Base-by-base conservation (phyloP, 2,888 invertebrate species). In the Lasioglossum calceatum region DNA sequence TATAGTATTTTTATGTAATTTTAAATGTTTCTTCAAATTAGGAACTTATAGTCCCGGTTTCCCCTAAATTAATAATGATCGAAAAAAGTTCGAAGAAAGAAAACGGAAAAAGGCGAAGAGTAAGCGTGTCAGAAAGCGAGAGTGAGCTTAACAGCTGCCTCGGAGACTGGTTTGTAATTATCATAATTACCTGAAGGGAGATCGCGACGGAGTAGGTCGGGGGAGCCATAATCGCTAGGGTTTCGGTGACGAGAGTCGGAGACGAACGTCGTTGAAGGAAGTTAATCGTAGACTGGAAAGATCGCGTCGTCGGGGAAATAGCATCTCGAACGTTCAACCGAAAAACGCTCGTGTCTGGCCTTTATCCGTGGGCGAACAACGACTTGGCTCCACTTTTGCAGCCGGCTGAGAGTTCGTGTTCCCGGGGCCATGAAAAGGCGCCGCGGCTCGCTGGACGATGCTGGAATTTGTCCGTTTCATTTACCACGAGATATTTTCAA, bases 391-490 rank as follows among this genome's bases (percentile, higher is more conserved):
- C 77, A 67, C 42, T 77, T 85, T 82, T 74, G 19, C 67, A 76
- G 58, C 74, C 75, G 16, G 64, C 67, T 50, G 76, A 70, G 72
- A 70, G 67, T 77, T 44, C 82, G 72, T 77, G 83, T 83, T 82
- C 61, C 84, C 70, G 39, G 71, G 70, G 72, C 64, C 77, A 75
- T 84, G 87, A 84, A 87, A 87, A 76, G 84, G 81, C 76, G 70
- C 58, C 76, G 74, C 67, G 67, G 42, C 76, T 77, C 80, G 61
- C 64, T 78, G 86, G 64, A 86, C 87, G 88, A 77, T 78, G 75
- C 73, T 82, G 91, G 90, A 91, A 92, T 92, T 92, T 90, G 90
- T 92, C 89, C 92, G 88, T 92, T 92, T 92, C 92, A 92, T 92
- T 92, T 92, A 92, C 87, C 92, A 89, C 87, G 88, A 91, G 92